A percentile compares a stretch with the other conserved stretches of the same genome.
phyloP scores from a whole-genome alignment of 2,113 vertebrate species.

The Plectropomus leopardus region DNA sequence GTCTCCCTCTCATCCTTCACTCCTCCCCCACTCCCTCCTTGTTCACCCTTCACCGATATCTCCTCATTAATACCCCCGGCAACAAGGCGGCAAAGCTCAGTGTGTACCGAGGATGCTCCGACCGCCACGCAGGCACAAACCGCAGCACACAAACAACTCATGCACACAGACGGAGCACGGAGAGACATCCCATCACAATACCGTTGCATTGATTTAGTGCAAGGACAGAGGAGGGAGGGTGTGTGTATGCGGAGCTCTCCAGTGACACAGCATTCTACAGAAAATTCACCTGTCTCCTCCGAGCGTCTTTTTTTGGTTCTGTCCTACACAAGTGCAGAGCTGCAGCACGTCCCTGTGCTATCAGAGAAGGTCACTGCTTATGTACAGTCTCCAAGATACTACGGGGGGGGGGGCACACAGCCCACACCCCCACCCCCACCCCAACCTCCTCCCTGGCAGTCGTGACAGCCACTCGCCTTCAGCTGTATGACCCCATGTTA shows the following conservation, averaged over 20 bases:
- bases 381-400: background rate
- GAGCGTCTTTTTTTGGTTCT: conserved; percentile 17
- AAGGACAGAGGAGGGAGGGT: conserved; percentile 43
- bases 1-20: conserved; percentile 60
- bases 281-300: conserved; percentile 7
- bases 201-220: conserved; percentile 16
- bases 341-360: background rate
- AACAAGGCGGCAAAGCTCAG: conserved; percentile 51
- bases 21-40: conserved; percentile 62
- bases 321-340: conserved; percentile 6
- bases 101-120: conserved; percentile 44
- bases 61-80: conserved; percentile 75
- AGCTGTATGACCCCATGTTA: conserved; percentile 70
- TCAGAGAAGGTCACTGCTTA: conserved; percentile 29
- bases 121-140: conserved; percentile 17
- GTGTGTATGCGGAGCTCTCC: conserved; percentile 68
- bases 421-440: conserved; percentile 18
- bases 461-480: conserved; percentile 70
- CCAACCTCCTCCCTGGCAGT: conserved; percentile 43
- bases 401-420: background rate
- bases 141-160: conserved; percentile 5
- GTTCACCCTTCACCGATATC: conserved; percentile 84
- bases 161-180: background rate
- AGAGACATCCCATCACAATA: conserved; percentile 26
- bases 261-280: conserved; percentile 86